A percentile compares a stretch with the other conserved stretches of the same genome.
phyloP scores from a whole-genome alignment of 1,140 invertebrate species.

The Dendroctonus valens region DNA sequence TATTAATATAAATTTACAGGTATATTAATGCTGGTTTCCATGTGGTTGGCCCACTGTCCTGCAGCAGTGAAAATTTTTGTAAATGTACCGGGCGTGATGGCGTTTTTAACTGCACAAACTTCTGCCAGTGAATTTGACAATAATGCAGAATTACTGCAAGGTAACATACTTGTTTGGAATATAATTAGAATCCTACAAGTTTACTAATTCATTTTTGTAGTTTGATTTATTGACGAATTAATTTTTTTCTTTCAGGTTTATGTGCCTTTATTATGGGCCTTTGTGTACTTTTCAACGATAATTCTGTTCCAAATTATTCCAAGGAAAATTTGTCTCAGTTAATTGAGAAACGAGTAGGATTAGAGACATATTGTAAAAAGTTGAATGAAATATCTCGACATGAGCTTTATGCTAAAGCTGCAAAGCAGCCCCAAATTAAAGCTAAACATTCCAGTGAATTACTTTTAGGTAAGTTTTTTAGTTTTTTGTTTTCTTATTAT shows the following conservation, averaged over 20 bases:
- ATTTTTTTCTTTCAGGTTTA: slow-evolving; percentile 61
- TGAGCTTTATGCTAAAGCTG: slow-evolving; percentile 87
- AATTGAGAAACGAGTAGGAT: slow-evolving; percentile 86
- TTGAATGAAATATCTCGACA: slow-evolving; percentile 83
- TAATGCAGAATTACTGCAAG: slow-evolving; percentile 79
- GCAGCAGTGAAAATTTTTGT: slow-evolving; percentile 83
- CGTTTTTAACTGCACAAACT: slow-evolving; percentile 78
- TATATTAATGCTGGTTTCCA: slow-evolving; percentile 85
- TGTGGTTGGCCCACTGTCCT: slow-evolving; percentile 86
- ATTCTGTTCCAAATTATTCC: slow-evolving; percentile 75
- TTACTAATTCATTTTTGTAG: slow-evolving; percentile 17
- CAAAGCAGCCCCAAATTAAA: slow-evolving; percentile 88
- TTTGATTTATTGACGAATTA: slow-evolving; percentile 9
- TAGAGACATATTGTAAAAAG: slow-evolving; percentile 86
- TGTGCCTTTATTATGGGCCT: slow-evolving; percentile 94
- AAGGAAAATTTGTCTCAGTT: slow-evolving; percentile 81
- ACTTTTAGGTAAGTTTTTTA: slow-evolving; percentile 49
- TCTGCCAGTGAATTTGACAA: slow-evolving; percentile 81
- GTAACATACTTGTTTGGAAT: slow-evolving; percentile 35
- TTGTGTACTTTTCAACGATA: slow-evolving; percentile 90
- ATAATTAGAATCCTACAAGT: no score
- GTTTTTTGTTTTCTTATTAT: not conserved
- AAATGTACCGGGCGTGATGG: slow-evolving; percentile 71
- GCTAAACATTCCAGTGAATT: slow-evolving; percentile 76
- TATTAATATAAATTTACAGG: slow-evolving; percentile 8